phyloP scores from a whole-genome alignment of 2,888 invertebrate species.

The Meta bourneti region DNA sequence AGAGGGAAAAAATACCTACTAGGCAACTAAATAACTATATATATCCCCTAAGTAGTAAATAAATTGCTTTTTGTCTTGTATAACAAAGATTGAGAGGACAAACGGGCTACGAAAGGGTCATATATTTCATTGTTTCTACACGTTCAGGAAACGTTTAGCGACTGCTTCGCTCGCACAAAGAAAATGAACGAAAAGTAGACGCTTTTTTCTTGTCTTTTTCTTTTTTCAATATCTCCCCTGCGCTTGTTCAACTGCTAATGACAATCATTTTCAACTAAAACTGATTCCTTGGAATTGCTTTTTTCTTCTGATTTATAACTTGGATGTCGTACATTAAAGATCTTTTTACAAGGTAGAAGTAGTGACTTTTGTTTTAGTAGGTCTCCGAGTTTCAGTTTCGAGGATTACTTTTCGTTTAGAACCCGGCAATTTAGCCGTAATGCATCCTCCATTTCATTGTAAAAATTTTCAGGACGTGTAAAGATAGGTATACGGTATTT shows the following conservation, averaged over 20 bases:
- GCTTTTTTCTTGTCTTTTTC: background rate
- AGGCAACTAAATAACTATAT: constrained; percentile 64
- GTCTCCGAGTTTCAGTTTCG: background rate
- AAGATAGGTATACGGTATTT: background rate
- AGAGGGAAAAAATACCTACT: constrained; percentile 27
- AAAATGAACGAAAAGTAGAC: background rate
- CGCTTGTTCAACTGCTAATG: constrained; percentile 44
- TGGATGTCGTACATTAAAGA: background rate
- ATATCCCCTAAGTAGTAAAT: constrained; percentile 69
- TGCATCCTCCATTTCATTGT: background rate
- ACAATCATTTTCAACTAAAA: constrained; percentile 63
- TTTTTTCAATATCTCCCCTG: constrained; percentile 22
- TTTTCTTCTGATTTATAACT: constrained; percentile 41
- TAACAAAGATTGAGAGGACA: constrained; percentile 65
- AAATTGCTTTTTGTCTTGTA: constrained; percentile 67
- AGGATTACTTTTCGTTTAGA: constrained; percentile 4
- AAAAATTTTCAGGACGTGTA: background rate
- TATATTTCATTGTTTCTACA: constrained; percentile 59
- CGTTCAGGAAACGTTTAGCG: constrained; percentile 24
- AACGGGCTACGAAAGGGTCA: constrained; percentile 23
- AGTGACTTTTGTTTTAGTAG: background rate
- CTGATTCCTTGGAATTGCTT: constrained; percentile 45
- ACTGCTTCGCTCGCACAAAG: constrained; percentile 13
- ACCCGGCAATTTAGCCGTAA: background rate
- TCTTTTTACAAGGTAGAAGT: background rate